These are phyloP conservation scores for Drosophila parabipectinata DNA, from an alignment of 1,140 invertebrate genomes.

Conservation along the genomic window DNA sequence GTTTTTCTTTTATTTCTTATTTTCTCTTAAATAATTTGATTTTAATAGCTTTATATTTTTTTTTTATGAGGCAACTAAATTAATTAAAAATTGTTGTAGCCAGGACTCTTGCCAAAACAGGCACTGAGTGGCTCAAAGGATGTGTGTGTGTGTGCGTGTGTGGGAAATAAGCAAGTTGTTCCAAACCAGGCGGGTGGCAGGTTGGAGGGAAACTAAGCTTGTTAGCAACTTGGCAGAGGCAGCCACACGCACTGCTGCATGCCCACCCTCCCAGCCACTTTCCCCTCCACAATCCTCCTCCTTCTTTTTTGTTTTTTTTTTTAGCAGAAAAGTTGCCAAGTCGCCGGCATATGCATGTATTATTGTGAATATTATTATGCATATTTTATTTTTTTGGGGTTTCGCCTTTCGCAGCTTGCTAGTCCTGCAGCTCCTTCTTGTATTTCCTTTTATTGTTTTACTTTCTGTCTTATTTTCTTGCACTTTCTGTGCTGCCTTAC, in stretches of 20 bases:
- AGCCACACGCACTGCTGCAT: slow-evolving; percentile 51
- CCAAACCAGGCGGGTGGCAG: neutral
- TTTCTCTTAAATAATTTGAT: neutral
- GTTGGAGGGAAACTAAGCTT: slow-evolving; percentile 68
- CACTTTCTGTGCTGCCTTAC: slow-evolving; percentile 38
- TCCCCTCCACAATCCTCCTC: neutral
- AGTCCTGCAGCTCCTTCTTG: neutral
- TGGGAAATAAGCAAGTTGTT: slow-evolving; percentile 55
- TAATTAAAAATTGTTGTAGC: slow-evolving; percentile 60
- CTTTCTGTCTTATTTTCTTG: slow-evolving; percentile 40
- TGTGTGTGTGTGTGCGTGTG: slow-evolving; percentile 14
- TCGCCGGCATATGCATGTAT: slow-evolving; percentile 50
- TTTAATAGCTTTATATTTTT: neutral
- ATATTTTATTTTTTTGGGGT: slow-evolving; percentile 67
- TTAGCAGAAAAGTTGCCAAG: slow-evolving; percentile 36
- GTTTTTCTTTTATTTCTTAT: too few relatives aligned
- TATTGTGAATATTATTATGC: slow-evolving; percentile 78
- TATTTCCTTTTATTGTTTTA: slow-evolving; percentile 9
- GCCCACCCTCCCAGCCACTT: neutral
- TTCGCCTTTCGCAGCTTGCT: slow-evolving; percentile 10
- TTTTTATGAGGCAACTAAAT: slow-evolving; percentile 54
- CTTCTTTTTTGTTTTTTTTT: neutral
- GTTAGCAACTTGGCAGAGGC: slow-evolving; percentile 73
- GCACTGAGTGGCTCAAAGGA: slow-evolving; percentile 1
- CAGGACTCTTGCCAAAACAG: slow-evolving; percentile 7